Evolutionary conservation across 2,113 vertebrate species (phyloP).

Genomic region (Probosciger aterrimus): DNA sequence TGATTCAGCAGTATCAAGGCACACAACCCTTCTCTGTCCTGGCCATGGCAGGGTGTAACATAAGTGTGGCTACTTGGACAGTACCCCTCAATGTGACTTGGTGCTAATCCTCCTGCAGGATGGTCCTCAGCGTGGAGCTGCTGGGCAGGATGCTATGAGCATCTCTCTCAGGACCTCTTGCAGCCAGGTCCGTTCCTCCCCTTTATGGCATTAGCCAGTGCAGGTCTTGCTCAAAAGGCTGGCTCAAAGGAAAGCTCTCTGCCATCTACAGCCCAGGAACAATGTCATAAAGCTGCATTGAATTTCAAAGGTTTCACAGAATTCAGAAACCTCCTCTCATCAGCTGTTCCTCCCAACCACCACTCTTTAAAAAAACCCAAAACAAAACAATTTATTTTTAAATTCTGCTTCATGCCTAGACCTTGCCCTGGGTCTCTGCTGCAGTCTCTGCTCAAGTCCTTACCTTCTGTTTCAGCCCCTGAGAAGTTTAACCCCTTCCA

Average conservation of each 20-base stretch:
- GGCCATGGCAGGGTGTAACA: fast-evolving
- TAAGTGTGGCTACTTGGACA: background rate
- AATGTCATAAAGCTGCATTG: background rate
- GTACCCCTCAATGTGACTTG: background rate
- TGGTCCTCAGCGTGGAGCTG: background rate
- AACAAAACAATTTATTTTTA: background rate
- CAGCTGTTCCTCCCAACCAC: background rate
- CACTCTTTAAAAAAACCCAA: background rate
- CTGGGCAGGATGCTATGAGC: background rate
- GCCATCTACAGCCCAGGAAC: background rate
- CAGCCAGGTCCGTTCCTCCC: background rate
- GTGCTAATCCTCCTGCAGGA: background rate
- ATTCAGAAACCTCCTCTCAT: background rate
- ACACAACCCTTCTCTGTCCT: background rate
- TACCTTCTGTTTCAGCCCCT: background rate
- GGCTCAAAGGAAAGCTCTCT: background rate
- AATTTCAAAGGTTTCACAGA: background rate
- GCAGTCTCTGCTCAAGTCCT: background rate
- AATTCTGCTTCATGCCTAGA: background rate
- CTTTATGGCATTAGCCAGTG: background rate
- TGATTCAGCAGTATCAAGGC: background rate
- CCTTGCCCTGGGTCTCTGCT: background rate
- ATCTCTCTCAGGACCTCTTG: background rate
- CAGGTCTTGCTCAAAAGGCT: too few relatives aligned
- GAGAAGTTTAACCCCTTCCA: background rate